Percentiles rank a stretch among this genome's conserved stretches.
phyloP scores from a whole-genome alignment of 2,113 vertebrate species.

The Empidonax alnorum region DNA sequence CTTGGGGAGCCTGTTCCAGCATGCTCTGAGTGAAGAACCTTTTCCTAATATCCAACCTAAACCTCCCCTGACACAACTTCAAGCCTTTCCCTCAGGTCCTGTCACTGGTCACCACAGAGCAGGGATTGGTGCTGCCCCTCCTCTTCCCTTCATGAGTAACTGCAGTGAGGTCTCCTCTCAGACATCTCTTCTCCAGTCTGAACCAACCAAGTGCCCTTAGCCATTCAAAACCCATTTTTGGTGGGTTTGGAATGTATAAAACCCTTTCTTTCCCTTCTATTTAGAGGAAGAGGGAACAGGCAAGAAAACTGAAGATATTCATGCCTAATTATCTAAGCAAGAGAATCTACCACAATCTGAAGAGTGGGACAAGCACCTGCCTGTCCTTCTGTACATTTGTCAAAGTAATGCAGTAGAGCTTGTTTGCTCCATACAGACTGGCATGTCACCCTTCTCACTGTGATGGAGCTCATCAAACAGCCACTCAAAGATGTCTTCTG shows the following conservation, averaged over 20 bases:
- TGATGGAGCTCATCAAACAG: not conserved
- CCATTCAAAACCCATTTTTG: not conserved
- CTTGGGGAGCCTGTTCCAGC: not conserved
- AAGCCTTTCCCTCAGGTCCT: not conserved
- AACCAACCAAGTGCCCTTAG: not conserved
- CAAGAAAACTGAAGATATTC: not conserved
- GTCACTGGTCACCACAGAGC: not conserved
- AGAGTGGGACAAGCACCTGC: not conserved
- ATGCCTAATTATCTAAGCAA: not conserved
- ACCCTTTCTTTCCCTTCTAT: rapidly evolving
- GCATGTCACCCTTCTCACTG: not conserved
- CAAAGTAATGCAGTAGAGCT: not conserved
- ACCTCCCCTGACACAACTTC: not conserved
- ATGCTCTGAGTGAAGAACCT: not conserved
- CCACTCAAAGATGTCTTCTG: not conserved
- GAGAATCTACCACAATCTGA: not conserved
- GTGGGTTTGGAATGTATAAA: not conserved
- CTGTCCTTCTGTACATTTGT: not conserved
- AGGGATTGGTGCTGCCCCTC: not conserved
- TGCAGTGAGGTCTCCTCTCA: not conserved
- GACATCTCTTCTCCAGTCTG: not conserved
- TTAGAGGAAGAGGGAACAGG: not conserved
- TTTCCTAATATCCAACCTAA: not conserved
- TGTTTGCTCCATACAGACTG: not conserved
- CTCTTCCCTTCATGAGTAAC: not conserved